Conservation (phyloP, 2,888 invertebrate genomes). For the Tipula confusa region DNA sequence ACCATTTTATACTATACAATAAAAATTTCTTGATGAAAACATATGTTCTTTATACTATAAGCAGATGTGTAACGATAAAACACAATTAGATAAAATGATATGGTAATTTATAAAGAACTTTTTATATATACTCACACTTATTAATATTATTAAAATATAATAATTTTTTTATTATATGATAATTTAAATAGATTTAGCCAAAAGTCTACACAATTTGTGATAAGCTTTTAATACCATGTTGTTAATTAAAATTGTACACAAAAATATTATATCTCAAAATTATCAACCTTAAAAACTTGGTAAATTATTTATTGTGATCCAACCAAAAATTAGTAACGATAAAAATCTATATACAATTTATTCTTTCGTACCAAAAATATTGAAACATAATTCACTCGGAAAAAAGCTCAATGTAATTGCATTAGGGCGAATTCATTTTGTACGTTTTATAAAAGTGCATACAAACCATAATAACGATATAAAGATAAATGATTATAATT, state of each 20-base stretch:
- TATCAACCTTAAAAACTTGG: not conserved
- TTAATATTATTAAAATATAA: not conserved
- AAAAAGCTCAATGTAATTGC: slow-evolving; percentile 17
- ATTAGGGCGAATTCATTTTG: slow-evolving; percentile 8
- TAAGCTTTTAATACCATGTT: not conserved
- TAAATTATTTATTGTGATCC: not conserved
- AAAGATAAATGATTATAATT: slow-evolving; percentile 4
- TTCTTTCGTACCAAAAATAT: not conserved
- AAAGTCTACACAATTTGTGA: not conserved
- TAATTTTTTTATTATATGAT: not conserved
- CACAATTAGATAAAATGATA: not conserved
- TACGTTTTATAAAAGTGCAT: not conserved
- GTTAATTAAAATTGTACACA: not conserved
- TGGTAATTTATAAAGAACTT: not conserved
- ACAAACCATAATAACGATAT: not conserved
- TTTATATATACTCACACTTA: too few relatives aligned
- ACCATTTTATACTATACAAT: not conserved
- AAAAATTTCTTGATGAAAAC: not conserved
- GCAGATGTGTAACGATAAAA: not conserved
- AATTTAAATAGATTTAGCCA: not conserved
- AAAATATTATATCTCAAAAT: not conserved
- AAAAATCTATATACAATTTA: not conserved
- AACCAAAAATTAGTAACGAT: not conserved
- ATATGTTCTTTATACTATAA: not conserved
- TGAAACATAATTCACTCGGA: not conserved